These are phyloP conservation scores for Berghia stephanieae DNA, from an alignment of 1,140 invertebrate genomes.

Conservation along the genomic window DNA sequence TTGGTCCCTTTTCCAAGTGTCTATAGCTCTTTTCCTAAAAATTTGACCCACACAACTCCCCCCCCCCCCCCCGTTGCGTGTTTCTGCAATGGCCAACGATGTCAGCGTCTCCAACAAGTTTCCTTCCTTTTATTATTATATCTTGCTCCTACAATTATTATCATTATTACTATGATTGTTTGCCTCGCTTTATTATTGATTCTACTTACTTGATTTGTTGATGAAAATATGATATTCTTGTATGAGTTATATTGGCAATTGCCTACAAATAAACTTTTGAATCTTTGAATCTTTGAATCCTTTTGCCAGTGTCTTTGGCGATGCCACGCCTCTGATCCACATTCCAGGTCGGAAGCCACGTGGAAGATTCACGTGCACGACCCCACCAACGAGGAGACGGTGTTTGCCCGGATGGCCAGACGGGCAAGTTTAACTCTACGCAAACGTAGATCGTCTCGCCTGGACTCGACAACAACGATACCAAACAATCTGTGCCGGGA, in stretches of 20 bases:
- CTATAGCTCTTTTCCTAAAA: too few relatives aligned
- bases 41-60: too few relatives aligned
- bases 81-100: too few relatives aligned
- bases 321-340: constrained; percentile 80
- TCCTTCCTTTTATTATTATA: too few relatives aligned
- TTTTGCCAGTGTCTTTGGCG: constrained; percentile 89
- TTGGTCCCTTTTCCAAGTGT: too few relatives aligned
- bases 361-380: constrained; percentile 64
- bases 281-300: not conserved
- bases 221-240: too few relatives aligned
- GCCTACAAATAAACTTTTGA: not conserved
- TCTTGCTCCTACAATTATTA: too few relatives aligned
- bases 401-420: constrained; percentile 51
- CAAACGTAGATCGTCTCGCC: constrained; percentile 46
- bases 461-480: constrained; percentile 35
- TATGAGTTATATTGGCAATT: constrained; percentile 7
- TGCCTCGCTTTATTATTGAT: too few relatives aligned
- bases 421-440: constrained; percentile 50
- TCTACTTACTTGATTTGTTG: too few relatives aligned
- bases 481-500: constrained; percentile 38
- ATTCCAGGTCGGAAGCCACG: constrained; percentile 61
- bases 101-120: too few relatives aligned
- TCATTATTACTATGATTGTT: too few relatives aligned
- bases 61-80: too few relatives aligned
- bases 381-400: constrained; percentile 42